phyloP scores from a whole-genome alignment of 2,797 vertebrate species.

The Lithobates sylvaticus region DNA sequence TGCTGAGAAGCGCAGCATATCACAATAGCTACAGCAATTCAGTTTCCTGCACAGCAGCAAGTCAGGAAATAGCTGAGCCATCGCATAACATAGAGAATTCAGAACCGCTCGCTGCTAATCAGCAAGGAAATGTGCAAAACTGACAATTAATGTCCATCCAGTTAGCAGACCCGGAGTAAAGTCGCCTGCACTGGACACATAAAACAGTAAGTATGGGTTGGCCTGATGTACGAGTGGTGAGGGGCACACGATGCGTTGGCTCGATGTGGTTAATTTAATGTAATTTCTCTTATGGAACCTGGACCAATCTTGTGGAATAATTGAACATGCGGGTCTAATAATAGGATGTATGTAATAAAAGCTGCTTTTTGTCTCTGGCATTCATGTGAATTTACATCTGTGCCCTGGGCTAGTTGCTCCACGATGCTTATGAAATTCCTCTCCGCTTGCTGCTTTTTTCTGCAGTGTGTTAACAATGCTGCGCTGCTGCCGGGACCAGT shows the following conservation, averaged over 20 bases:
- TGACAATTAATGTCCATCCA: not conserved
- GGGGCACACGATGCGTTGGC: not conserved
- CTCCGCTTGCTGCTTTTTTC: slow-evolving; percentile 26
- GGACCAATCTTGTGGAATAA: too few species aligned
- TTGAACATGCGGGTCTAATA: not conserved
- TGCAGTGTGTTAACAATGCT: not conserved
- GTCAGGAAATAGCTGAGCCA: slow-evolving; percentile 23
- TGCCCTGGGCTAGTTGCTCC: slow-evolving; percentile 21
- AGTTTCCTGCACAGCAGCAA: slow-evolving; percentile 34
- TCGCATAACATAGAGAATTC: slow-evolving; percentile 1
- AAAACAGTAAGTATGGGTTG: not conserved
- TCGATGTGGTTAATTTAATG: not conserved
- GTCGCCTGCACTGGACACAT: not conserved
- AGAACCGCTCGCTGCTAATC: not conserved
- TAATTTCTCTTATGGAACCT: too few species aligned
- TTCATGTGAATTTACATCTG: slow-evolving; percentile 15
- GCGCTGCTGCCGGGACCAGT: not conserved
- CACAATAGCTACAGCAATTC: not conserved
- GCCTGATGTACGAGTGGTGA: not conserved
- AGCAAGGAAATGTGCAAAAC: not conserved
- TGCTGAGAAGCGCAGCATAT: not conserved
- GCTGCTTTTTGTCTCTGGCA: not conserved
- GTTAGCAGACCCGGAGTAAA: not conserved
- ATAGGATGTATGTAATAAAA: not conserved
- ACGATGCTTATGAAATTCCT: slow-evolving; percentile 31